Evolutionary conservation across 2,888 invertebrate species (phyloP), one percentile per base, ranked within the genome.

Genomic region (Amphimallon solstitiale): DNA sequence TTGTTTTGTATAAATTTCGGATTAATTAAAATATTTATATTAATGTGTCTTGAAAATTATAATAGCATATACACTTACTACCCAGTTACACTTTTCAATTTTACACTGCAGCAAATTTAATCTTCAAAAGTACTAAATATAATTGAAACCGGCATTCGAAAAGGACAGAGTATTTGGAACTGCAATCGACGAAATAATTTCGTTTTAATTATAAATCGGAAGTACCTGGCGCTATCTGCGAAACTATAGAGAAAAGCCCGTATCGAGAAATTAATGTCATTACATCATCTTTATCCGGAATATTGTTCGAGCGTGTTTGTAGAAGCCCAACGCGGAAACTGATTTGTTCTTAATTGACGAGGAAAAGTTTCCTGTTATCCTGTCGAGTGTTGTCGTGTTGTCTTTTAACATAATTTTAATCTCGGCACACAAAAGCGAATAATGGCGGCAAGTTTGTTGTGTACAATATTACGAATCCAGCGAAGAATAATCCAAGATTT

Each of bases 141-240:
- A 52, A 37, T 52, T 52, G 35, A 52, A 37, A 52, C 37, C 15
- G 35, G 17, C n/a, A 35, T 48, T 21, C 19, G 48, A 23, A 21
- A 48, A 12, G 52, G 35, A 35, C 34, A 6, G 35, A 29, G n/a
- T 35, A 51, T 35, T 52, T 15, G 17, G 17, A 35, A 1, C 37
- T 35, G 15, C 17, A 52, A 60, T 60, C 64, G 52, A 63, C 68
- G 66, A 69, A 70, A 74, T 76, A 75, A 76, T 76, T 76, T 75
- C 73, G 72, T 74, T 77, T 77, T 77, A 76, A 77, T 77, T 77
- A 75, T 76, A 72, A 65, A 65, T 68, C 52, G 62, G 60, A 73
- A 74, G 74, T 75, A 73, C 73, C 74, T 43, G 7, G 23, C 43
- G 43, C 14, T 23, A 43, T 29, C 52, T 17, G 17, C 10, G 17